Base-by-base conservation (phyloP, 2,797 vertebrate species). In the Sparus aurata region DNA sequence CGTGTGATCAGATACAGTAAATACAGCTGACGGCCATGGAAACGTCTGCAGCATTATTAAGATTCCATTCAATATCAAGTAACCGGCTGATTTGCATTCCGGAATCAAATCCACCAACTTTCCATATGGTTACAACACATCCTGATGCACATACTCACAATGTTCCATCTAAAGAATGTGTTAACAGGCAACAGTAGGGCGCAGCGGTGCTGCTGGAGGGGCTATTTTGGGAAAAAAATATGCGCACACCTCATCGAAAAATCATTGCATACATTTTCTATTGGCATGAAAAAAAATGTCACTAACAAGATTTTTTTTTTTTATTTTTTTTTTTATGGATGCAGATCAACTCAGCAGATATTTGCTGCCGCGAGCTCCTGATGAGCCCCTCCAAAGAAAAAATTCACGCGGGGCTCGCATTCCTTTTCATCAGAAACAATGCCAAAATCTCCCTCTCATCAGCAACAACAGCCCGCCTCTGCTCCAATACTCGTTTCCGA, bases 371-470 rank as follows among this genome's bases (percentile, higher is more conserved):
- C 9, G 12, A 52, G 16, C 27, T 63, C 13, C 11, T 69, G 49
- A 63, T 13, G 61, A 77, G 54, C 64, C 30, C 30, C 49, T 61
- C 69, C 58, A 34, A 30, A 30, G 5, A 30, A 54, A 61, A 69
- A 64, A 34, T 49, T 47, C 45, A 65, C 49, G 12, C 47, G 10
- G 62, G 25, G 23, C 73, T 85, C 53, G 25, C 57, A 75, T 83
- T 87, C 67, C 38, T 73, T 73, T 57, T 67, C 58, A 59, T 62
- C 43, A 80, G 17, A 86, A 73, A 70, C 77, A 75, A 74, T 55
- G 30, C 43, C 25, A 27, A 55, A n/a, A 74, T 60, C 41, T 43
- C 34, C 10, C 52, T 20, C 20, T 49, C 45, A 45, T 69, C 75
- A 66, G 54, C 66, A 80, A 70, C 76, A 54, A 27, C 1, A 27